Evolutionary conservation across 2,888 invertebrate species (phyloP).

Genomic region (Anoplius nigerrimus): DNA sequence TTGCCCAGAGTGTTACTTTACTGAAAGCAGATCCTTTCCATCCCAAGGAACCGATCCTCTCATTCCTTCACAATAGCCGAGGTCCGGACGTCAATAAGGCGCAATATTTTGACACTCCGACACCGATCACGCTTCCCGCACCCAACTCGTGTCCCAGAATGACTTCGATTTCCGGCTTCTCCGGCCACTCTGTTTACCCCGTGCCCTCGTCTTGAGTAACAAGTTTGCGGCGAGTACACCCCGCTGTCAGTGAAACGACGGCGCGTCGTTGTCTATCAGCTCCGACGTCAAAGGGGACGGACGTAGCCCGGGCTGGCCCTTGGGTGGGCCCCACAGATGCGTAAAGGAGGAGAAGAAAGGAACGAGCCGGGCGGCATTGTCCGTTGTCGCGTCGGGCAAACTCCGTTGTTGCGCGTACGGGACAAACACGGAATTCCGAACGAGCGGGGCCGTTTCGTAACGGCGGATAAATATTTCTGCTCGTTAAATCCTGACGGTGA

Average conservation of each 20-base stretch:
- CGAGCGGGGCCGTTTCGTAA: conserved; percentile 28
- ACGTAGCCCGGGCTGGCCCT: conserved; percentile 33
- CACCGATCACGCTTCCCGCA: too few species aligned
- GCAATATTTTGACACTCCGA: too few species aligned
- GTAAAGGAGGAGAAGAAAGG: conserved; percentile 48
- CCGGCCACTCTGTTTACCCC: conserved; percentile 31
- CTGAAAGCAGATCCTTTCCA: too few species aligned
- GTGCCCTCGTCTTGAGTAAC: conserved; percentile 44
- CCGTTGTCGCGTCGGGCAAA: conserved; percentile 34
- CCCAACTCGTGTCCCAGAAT: neutral
- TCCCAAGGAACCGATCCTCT: too few species aligned
- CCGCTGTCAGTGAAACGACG: conserved; percentile 37
- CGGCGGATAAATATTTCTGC: conserved; percentile 43
- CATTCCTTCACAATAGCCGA: too few species aligned
- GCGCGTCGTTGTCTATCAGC: conserved; percentile 20
- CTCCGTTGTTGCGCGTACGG: conserved; percentile 26
- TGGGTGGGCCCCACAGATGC: conserved; percentile 56
- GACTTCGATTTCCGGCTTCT: conserved; percentile 21
- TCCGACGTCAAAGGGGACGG: conserved; percentile 1
- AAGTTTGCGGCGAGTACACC: conserved; percentile 43
- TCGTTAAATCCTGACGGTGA: conserved; percentile 10
- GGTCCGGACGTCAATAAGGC: too few species aligned
- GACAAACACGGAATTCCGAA: conserved; percentile 19
- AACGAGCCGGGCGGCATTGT: conserved; percentile 38
- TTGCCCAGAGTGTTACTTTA: too few species aligned